phyloP scores from a whole-genome alignment of 2,797 vertebrate species.

The Argya squamiceps region DNA sequence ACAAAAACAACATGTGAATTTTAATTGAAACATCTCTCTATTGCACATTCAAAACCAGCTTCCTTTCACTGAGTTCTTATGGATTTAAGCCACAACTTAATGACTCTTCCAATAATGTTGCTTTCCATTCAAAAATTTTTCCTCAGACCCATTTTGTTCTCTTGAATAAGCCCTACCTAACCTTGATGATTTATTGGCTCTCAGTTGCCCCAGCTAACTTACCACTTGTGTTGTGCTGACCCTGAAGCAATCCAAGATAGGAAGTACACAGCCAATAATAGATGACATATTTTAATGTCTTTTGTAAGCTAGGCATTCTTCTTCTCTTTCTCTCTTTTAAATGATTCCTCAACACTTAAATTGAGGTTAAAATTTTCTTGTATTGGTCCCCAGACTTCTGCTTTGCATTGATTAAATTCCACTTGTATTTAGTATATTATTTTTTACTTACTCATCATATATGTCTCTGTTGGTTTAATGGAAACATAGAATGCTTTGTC shows the following conservation, averaged over 20 bases:
- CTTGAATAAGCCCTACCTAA: not conserved
- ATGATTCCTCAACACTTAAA: not conserved
- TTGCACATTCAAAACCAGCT: not conserved
- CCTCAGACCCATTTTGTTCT: not conserved
- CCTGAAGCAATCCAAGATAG: conserved; percentile 39
- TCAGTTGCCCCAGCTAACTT: conserved; percentile 21
- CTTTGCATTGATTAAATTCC: not conserved
- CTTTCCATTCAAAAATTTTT: not conserved
- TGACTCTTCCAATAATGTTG: not conserved
- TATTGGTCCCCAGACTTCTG: not conserved
- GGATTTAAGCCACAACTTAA: not conserved
- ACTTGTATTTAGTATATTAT: not conserved
- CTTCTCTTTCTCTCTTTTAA: not conserved
- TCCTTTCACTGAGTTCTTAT: not conserved
- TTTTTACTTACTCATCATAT: not conserved
- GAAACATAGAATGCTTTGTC: not conserved
- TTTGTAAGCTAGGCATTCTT: not conserved
- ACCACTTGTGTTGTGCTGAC: not conserved
- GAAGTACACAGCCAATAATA: conserved; percentile 13
- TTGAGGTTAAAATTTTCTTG: not conserved
- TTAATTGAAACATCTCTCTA: not conserved
- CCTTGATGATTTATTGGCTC: conserved; percentile 22
- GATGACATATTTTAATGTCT: not conserved
- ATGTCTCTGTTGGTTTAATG: not conserved
- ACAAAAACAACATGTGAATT: not conserved